Conservation (phyloP, 2,113 vertebrate genomes). For the Protomyctophum bolini region DNA sequence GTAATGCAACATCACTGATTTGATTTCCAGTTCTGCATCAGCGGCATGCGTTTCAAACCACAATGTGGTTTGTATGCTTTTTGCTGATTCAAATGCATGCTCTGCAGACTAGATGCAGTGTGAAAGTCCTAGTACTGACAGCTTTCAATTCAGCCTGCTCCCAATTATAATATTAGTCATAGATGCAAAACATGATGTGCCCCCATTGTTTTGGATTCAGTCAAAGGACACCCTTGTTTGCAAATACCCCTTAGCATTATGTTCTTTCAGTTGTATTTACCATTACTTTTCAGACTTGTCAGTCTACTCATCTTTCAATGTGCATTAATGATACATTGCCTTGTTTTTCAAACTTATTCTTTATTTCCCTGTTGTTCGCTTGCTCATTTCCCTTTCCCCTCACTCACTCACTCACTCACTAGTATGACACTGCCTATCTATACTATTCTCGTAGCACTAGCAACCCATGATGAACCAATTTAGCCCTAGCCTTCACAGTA, state of each 20-base stretch:
- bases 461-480: too few relatives aligned
- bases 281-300: background rate
- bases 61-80: too few relatives aligned
- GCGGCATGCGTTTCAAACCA: background rate
- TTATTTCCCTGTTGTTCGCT: too few relatives aligned
- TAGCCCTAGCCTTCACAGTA: too few relatives aligned
- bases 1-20: too few relatives aligned
- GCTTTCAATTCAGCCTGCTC: background rate
- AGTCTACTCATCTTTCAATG: background rate
- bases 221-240: background rate
- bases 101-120: background rate
- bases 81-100: too few relatives aligned
- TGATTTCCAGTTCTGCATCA: background rate
- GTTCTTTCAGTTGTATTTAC: background rate
- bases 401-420: too few relatives aligned
- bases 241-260: too few relatives aligned
- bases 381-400: too few relatives aligned
- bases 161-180: background rate
- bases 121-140: background rate
- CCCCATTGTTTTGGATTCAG: background rate
- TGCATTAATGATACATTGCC: background rate
- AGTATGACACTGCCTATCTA: too few relatives aligned
- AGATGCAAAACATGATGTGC: background rate
- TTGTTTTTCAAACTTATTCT: too few relatives aligned
- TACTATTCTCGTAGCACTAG: too few relatives aligned